Conservation (phyloP, 2,797 vertebrate genomes). For the Otolemur crassicaudatus region DNA sequence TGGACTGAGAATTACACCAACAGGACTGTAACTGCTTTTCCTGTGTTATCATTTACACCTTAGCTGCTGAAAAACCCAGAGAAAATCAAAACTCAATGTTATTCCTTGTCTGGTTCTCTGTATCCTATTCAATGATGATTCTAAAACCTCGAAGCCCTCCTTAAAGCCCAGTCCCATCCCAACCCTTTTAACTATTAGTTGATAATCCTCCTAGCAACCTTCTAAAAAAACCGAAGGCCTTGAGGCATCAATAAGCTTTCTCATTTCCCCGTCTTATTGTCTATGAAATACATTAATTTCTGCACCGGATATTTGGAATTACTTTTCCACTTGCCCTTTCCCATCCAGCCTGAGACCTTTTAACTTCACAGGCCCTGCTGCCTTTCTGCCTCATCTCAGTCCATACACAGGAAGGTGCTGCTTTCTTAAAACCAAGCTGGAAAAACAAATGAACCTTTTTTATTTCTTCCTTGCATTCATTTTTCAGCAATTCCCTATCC, state of each 20-base stretch:
- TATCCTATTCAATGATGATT: neutral
- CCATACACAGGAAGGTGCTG: neutral
- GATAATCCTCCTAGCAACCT: neutral
- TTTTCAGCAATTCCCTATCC: neutral
- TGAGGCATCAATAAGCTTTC: neutral
- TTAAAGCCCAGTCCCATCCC: neutral
- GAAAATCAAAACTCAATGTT: neutral
- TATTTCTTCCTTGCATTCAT: neutral
- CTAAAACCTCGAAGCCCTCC: neutral
- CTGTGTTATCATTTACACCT: neutral
- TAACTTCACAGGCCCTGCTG: neutral
- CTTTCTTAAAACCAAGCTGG: neutral
- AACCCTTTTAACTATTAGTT: neutral
- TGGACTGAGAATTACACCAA: neutral
- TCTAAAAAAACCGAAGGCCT: neutral
- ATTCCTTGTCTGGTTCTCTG: neutral
- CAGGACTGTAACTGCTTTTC: neutral
- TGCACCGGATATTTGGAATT: neutral
- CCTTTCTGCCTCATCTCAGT: neutral
- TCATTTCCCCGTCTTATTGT: neutral
- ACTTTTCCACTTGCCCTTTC: neutral
- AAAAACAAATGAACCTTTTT: neutral
- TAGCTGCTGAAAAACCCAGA: neutral
- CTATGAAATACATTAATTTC: slow-evolving; percentile 12
- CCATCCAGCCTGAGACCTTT: neutral